Evolutionary conservation across 2,797 vertebrate genomes (phyloP).

Genomic region (Tragopan temminckii): DNA sequence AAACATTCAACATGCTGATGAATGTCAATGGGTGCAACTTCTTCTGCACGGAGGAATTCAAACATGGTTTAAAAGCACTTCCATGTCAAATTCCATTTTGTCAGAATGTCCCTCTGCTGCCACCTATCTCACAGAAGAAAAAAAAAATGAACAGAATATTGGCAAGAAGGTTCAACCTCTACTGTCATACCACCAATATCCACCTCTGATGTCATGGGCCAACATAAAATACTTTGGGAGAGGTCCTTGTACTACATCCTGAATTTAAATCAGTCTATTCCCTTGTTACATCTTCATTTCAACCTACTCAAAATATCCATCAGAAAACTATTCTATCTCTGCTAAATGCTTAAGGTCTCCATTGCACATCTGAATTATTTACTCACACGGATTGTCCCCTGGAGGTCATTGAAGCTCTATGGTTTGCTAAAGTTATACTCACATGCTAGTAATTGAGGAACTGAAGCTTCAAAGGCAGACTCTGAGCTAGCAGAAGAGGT

Average conservation of each 20-base stretch:
- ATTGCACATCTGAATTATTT: conserved; percentile 9
- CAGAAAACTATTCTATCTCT: not conserved
- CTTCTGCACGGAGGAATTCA: not conserved
- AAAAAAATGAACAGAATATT: not conserved
- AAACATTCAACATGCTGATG: not conserved
- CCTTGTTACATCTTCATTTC: not conserved
- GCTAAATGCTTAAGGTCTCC: not conserved
- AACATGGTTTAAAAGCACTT: not conserved
- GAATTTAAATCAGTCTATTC: not conserved
- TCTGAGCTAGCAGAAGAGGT: conserved; percentile 39
- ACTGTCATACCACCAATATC: not conserved
- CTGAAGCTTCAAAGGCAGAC: conserved; percentile 50
- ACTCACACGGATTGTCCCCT: not conserved
- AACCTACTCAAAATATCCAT: not conserved
- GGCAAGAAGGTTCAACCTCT: not conserved
- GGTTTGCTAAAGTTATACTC: conserved; percentile 14
- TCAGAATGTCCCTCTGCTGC: not conserved
- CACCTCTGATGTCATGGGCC: not conserved
- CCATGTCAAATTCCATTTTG: not conserved
- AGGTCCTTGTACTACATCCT: not conserved
- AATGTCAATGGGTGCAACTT: not conserved
- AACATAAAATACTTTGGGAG: not conserved
- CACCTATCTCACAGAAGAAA: not conserved
- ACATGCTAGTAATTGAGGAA: conserved; percentile 33
- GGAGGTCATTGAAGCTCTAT: not conserved